Base-by-base conservation (phyloP, 2,797 vertebrate genomes). In the Sebastes paucispinis region DNA sequence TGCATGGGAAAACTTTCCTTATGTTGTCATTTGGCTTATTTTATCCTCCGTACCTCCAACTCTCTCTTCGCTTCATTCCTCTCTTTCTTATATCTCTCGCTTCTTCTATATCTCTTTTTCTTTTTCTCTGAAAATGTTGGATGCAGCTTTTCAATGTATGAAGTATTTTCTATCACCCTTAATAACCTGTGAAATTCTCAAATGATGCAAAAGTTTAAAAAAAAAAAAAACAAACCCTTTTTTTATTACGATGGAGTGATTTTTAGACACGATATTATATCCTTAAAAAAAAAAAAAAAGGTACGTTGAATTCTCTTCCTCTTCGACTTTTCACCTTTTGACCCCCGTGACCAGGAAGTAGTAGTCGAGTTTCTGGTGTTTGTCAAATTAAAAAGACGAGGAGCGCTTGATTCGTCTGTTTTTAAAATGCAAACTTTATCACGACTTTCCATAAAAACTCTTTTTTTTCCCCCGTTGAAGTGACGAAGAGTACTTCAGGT, bases 151-250 rank as follows among this genome's bases (percentile, higher is more conserved):
- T 92, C 83, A 13, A 77, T 90, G 89, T 90, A 79, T 81, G 70
- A 89, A 87, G 65, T 90, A 79, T 93, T 94, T 94, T 94, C 88
- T 94, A 92, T 91, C 85, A 85, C 75, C 85, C 79, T 76, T 81
- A 58, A 79, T 76, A 64, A 77, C 58, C 68, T 81, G 83, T 91
- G 82, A 65, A 89, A 85, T 79, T 91, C 83, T 86, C 78, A 90
- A 88, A 81, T 5, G 34, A 88, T 69, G 75, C 83, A 86, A 80
- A 88, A 75, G 79, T 83, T 22, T 0, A 67, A 65, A 77, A 32
- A 47, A 57, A 14, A 24, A 24, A 77, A 47, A 57, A 14, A 24
- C 18, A 12, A 77, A 43, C 18, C 71, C 12, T 76, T 81, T 91
- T 92, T 93, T 90, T 91, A 89, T 80, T 78, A 88, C 77, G 22